Conservation (phyloP, 2,113 vertebrate species). For the Pampusana beccarii region DNA sequence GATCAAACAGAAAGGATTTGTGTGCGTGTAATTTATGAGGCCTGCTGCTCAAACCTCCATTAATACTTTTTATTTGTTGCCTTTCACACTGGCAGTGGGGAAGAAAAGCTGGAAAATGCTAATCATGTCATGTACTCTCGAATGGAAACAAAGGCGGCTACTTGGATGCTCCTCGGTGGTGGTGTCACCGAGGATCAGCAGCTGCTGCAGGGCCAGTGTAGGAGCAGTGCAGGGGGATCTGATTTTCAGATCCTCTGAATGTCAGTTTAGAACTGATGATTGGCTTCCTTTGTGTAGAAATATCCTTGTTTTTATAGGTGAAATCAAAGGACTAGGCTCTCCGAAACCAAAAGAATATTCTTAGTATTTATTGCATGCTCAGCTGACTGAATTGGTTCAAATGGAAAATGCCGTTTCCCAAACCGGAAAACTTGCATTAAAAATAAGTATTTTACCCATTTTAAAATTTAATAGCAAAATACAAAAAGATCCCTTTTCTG, state of each 20-base stretch:
- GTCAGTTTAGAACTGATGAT: not conserved
- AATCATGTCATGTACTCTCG: not conserved
- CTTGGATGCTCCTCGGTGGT: not conserved
- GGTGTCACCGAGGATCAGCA: not conserved
- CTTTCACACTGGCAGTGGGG: not conserved
- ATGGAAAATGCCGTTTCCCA: not conserved
- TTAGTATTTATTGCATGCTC: not conserved
- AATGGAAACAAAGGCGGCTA: not conserved
- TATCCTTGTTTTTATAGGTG: not conserved
- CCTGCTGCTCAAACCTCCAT: not conserved
- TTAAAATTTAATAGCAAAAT: not conserved
- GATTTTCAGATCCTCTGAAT: not conserved
- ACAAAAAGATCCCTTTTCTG: not conserved
- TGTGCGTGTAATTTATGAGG: not conserved
- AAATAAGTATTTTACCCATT: not conserved
- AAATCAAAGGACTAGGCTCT: not conserved
- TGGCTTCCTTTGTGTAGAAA: not conserved
- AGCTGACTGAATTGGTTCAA: not conserved
- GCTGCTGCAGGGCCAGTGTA: not conserved
- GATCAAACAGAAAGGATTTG: not conserved
- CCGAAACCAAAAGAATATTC: too few relatives aligned
- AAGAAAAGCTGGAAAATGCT: not conserved
- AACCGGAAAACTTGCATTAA: not conserved
- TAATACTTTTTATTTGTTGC: not conserved
- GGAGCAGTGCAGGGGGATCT: not conserved